Evolutionary conservation across 2,113 vertebrate species (phyloP).

Genomic region (Oreotrochilus melanogaster): DNA sequence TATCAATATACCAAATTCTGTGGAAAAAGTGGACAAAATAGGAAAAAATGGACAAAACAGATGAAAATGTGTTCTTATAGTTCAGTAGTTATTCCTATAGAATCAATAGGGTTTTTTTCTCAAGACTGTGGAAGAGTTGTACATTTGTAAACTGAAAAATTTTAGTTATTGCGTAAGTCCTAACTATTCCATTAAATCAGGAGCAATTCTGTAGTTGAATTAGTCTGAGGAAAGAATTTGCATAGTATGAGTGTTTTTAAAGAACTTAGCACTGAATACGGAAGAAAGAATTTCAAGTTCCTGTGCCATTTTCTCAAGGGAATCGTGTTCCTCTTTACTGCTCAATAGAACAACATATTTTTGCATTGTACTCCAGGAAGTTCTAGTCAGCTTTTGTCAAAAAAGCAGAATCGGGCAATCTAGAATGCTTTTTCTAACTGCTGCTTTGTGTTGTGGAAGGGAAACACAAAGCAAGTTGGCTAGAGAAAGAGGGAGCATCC

Average conservation of each 20-base stretch:
- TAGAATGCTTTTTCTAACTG: background rate
- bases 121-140: background rate
- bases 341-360: background rate
- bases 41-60: background rate
- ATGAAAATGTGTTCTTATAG: background rate
- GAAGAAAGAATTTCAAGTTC: background rate
- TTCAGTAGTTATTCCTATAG: background rate
- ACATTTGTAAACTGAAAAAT: background rate
- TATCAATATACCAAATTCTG: background rate
- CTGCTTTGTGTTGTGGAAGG: background rate
- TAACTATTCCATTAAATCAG: background rate
- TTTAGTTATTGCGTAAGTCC: background rate
- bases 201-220: background rate
- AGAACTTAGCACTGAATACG: background rate
- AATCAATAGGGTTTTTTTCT: background rate
- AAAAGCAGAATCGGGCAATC: background rate
- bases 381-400: background rate
- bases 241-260: background rate
- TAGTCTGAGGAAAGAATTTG: background rate
- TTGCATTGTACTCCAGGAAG: background rate
- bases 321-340: background rate
- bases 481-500: background rate
- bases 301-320: background rate
- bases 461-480: background rate
- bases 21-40: background rate